Conservation (phyloP, 2,797 vertebrate species). For the Steatocranus sp. region DNA sequence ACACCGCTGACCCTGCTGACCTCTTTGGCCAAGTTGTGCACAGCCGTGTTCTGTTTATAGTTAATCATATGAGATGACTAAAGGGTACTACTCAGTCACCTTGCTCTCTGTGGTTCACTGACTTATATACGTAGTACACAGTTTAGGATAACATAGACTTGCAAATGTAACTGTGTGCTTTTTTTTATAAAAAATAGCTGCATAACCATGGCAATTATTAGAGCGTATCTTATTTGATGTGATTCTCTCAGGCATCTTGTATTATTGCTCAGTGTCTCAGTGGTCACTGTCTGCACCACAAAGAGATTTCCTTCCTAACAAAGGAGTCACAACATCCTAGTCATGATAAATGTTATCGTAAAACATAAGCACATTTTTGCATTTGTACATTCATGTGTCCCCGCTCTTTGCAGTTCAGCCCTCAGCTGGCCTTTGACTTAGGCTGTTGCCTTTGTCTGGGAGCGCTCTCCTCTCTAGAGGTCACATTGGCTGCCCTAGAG, state of each 20-base stretch:
- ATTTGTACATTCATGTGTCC: conserved; percentile 8
- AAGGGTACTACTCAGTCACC: conserved; percentile 20
- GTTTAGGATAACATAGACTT: conserved; percentile 23
- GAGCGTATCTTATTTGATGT: conserved; percentile 68
- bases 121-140: conserved; percentile 6
- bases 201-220: conserved; percentile 63
- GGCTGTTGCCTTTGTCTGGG: conserved; percentile 55
- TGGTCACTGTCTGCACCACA: conserved; percentile 30
- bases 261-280: conserved; percentile 51
- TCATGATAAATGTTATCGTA: conserved; percentile 13
- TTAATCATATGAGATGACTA: conserved; percentile 34
- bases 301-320: neutral
- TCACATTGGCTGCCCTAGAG: conserved; percentile 57
- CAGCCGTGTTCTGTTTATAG: conserved; percentile 6
- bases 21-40: conserved; percentile 9
- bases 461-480: conserved; percentile 57
- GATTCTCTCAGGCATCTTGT: conserved; percentile 61
- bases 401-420: conserved; percentile 1
- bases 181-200: conserved; percentile 47
- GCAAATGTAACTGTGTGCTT: conserved; percentile 3
- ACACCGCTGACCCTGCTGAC: conserved; percentile 5
- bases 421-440: conserved; percentile 25
- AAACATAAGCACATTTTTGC: conserved; percentile 10
- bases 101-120: conserved; percentile 30
- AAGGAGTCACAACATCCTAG: conserved; percentile 12